Evolutionary conservation across 2,113 vertebrate genomes (phyloP).

Genomic region (Saguinus imperator): DNA sequence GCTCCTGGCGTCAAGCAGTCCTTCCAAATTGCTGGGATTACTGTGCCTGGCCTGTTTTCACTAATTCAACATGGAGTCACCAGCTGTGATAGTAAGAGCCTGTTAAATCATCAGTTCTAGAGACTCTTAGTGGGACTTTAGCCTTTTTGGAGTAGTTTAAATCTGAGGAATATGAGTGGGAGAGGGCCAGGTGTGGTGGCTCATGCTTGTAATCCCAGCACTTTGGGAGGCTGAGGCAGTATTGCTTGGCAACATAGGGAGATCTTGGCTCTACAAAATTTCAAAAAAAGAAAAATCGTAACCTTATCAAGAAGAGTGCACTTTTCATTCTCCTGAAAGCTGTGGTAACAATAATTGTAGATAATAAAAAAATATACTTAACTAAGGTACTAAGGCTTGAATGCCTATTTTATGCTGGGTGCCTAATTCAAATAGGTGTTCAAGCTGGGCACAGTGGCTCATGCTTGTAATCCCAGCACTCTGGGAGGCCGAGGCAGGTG

Average conservation of each 20-base stretch:
- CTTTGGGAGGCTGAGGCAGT: too few species aligned
- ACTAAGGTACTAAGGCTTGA: not conserved
- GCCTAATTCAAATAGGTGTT: not conserved
- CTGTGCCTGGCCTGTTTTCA: too few species aligned
- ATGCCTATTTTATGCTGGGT: not conserved
- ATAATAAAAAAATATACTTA: not conserved
- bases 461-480: too few species aligned
- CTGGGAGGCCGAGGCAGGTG: too few species aligned
- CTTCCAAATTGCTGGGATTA: too few species aligned
- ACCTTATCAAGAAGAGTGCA: not conserved
- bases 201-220: too few species aligned
- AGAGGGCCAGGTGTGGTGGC: not conserved
- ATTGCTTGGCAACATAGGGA: not conserved
- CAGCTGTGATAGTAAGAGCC: not conserved
- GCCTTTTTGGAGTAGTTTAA: slow-evolving; percentile 8
- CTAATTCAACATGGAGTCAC: not conserved
- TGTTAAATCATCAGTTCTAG: slow-evolving; percentile 18
- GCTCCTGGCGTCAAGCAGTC: too few species aligned
- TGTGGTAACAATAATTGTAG: not conserved
- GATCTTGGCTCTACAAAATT: not conserved
- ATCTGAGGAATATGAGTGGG: not conserved
- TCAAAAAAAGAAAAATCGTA: not conserved
- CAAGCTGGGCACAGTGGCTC: too few species aligned
- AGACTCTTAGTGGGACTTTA: not conserved
- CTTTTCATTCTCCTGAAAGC: not conserved